A percentile compares a stretch with the other conserved stretches of the same genome.
Conservation (phyloP, 2,113 vertebrate genomes). For the Girardinichthys multiradiatus region DNA sequence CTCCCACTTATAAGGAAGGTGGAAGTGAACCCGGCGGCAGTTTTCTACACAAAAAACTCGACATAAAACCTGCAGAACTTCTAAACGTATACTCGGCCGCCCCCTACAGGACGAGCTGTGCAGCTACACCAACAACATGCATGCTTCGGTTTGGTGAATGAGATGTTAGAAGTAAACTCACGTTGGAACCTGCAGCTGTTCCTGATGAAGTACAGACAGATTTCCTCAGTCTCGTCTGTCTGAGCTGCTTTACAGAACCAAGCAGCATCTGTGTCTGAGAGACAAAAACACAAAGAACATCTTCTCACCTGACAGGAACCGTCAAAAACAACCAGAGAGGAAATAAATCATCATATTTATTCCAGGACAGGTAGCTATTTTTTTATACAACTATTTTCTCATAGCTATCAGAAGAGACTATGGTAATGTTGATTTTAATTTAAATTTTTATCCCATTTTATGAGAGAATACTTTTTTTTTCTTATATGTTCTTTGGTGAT, state of each 20-base stretch:
- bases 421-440: too few species aligned
- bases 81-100: not conserved
- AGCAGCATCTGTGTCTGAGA: slow-evolving; percentile 44
- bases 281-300: not conserved
- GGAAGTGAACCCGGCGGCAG: slow-evolving; percentile 74
- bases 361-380: too few species aligned
- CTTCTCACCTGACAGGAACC: slow-evolving; percentile 11
- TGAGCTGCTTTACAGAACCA: slow-evolving; percentile 2
- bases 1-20: slow-evolving; percentile 80
- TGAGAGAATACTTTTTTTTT: too few species aligned
- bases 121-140: too few species aligned
- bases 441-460: too few species aligned
- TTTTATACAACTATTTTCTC: too few species aligned
- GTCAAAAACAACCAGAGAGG: not conserved
- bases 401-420: too few species aligned
- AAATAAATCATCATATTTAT: too few species aligned
- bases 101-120: not conserved
- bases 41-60: slow-evolving; percentile 48
- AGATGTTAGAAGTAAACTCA: slow-evolving; percentile 33
- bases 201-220: slow-evolving; percentile 77
- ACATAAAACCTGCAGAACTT: not conserved
- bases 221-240: slow-evolving; percentile 48
- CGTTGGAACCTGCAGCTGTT: slow-evolving; percentile 74
- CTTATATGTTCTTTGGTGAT: too few species aligned
- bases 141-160: too few species aligned